phyloP scores from a whole-genome alignment of 2,888 invertebrate genomes.

The Cataglyphis rosenhaueri region DNA sequence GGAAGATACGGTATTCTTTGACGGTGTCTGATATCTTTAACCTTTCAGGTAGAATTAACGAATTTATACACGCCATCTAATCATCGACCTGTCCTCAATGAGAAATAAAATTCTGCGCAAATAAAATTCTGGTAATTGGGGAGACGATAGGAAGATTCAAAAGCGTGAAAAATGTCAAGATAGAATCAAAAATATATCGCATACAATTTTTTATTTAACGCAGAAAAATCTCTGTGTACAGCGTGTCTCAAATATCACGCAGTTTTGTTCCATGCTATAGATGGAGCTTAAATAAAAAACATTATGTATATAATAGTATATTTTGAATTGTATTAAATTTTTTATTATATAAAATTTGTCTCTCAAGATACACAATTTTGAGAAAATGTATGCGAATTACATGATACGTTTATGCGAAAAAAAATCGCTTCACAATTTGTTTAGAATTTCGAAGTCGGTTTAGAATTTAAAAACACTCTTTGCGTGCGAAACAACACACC shows the following conservation, averaged over 20 bases:
- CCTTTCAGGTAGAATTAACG: constrained; percentile 76
- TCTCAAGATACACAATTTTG: neutral
- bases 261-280: neutral
- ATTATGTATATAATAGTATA: neutral
- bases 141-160: constrained; percentile 66
- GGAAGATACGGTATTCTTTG: constrained; percentile 25
- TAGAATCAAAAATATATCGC: constrained; percentile 33
- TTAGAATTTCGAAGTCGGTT: constrained; percentile 3
- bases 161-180: constrained; percentile 53
- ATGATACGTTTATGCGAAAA: neutral
- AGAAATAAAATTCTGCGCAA: constrained; percentile 62
- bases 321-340: neutral
- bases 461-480: too few species aligned
- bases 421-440: constrained; percentile 6
- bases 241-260: neutral
- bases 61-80: constrained; percentile 79
- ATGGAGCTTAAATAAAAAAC: neutral
- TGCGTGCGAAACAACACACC: too few species aligned
- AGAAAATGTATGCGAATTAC: neutral
- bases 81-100: constrained; percentile 69
- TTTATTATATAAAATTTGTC: neutral
- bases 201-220: neutral
- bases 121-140: constrained; percentile 69
- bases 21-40: constrained; percentile 71
- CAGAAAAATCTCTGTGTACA: constrained; percentile 8